Conservation (phyloP, 2,113 vertebrate genomes). For the Channa argus region DNA sequence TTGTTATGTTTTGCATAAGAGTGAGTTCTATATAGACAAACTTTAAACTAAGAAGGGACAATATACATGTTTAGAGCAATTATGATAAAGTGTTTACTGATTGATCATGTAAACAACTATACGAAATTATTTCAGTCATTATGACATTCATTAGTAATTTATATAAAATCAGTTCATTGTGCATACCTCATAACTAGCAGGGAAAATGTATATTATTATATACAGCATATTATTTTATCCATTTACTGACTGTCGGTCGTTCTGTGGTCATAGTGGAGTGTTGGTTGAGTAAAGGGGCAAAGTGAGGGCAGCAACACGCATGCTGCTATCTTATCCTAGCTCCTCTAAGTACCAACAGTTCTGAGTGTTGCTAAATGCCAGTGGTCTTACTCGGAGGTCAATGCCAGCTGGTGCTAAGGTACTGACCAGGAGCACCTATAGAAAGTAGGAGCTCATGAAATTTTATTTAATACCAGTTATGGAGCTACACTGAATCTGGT, state of each 20-base stretch:
- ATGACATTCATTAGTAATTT: neutral
- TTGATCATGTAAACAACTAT: neutral
- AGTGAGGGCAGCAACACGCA: conserved; percentile 32
- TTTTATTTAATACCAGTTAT: neutral
- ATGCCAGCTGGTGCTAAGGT: conserved; percentile 27
- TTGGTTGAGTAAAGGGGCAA: conserved; percentile 8
- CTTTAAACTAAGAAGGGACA: neutral
- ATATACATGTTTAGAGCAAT: too few species aligned
- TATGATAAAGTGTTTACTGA: too few species aligned
- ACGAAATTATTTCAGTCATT: neutral
- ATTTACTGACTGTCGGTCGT: neutral
- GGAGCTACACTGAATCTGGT: neutral
- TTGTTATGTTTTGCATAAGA: neutral
- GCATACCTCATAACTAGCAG: neutral
- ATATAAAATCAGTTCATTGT: neutral
- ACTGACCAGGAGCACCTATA: conserved; percentile 6
- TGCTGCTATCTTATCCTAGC: conserved; percentile 54
- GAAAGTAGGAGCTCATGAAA: neutral
- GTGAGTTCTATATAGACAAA: neutral
- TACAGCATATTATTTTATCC: conserved; percentile 1
- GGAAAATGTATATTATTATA: conserved; percentile 1
- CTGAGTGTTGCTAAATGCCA: conserved; percentile 43
- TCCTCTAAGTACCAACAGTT: conserved; percentile 20
- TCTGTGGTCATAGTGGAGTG: conserved; percentile 19
- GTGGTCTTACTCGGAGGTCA: conserved; percentile 32